phyloP scores from a whole-genome alignment of 2,113 vertebrate species.

The human region DNA sequence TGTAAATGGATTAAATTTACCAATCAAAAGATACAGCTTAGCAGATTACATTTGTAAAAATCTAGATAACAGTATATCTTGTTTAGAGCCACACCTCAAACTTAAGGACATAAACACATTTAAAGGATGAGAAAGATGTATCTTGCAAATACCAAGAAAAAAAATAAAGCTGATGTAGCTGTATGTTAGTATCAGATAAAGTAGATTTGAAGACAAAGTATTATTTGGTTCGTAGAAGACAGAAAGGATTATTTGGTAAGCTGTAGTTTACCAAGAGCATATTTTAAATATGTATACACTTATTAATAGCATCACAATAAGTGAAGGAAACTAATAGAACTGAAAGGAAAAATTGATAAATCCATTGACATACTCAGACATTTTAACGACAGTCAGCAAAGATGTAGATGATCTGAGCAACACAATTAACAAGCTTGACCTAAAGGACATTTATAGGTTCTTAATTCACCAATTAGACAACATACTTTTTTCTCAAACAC shows the following conservation, averaged over 20 bases:
- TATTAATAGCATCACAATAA: not conserved
- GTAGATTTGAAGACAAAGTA: not conserved
- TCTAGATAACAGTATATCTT: not conserved
- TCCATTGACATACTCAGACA: not conserved
- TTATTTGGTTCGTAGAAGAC: not conserved
- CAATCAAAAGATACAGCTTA: not conserved
- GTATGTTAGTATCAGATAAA: not conserved
- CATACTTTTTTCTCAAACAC: not conserved
- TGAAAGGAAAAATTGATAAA: not conserved
- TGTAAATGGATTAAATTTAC: not conserved
- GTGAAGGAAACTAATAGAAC: not conserved
- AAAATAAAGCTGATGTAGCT: not conserved
- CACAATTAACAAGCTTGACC: not conserved
- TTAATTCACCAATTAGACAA: not conserved
- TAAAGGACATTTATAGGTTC: not conserved
- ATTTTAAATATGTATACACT: not conserved
- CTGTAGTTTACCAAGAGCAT: not conserved
- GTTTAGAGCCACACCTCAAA: not conserved
- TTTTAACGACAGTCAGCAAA: not conserved
- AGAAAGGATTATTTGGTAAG: not conserved
- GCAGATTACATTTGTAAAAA: not conserved
- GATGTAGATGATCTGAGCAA: not conserved
- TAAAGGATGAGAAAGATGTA: not conserved
- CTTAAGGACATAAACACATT: not conserved
- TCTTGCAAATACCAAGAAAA: not conserved